Conservation (phyloP, 2,797 vertebrate species). For the Chiroxiphia lanceolata region DNA sequence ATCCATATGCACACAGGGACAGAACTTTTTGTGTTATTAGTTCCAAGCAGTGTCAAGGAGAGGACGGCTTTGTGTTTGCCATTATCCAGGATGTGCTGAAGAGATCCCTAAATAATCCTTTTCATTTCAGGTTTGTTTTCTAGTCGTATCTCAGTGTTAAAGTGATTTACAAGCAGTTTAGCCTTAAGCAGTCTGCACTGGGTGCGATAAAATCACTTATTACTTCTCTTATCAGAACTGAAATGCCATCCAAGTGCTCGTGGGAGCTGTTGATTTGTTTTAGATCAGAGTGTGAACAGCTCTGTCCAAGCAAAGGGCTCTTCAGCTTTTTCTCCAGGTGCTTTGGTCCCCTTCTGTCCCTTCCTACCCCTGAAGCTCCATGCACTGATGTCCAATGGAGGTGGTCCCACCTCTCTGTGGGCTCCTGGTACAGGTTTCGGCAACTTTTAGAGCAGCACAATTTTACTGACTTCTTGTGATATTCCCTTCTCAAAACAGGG, state of each 20-base stretch:
- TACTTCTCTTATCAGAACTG: conserved; percentile 33
- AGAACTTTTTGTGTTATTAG: background rate
- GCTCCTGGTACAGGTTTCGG: background rate
- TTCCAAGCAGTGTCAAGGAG: background rate
- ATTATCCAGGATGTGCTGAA: background rate
- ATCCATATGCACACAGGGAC: background rate
- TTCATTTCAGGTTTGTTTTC: conserved; percentile 53
- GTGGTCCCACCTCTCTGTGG: background rate
- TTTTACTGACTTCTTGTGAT: background rate
- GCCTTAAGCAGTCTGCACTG: conserved; percentile 9
- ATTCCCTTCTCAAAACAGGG: background rate
- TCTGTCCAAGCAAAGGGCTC: background rate
- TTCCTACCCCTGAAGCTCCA: background rate
- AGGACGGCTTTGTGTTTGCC: background rate
- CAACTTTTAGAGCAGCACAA: background rate
- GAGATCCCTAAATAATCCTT: background rate
- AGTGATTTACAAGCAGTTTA: conserved; percentile 51
- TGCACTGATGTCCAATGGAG: accelerated
- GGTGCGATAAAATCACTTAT: conserved; percentile 50
- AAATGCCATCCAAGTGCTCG: background rate
- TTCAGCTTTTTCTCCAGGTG: background rate
- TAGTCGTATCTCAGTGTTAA: background rate
- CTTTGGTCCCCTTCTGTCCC: background rate
- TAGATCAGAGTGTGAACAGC: background rate
- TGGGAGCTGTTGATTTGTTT: background rate